Evolutionary conservation across 2,113 vertebrate species (phyloP).

Genomic region (Proteles cristata): DNA sequence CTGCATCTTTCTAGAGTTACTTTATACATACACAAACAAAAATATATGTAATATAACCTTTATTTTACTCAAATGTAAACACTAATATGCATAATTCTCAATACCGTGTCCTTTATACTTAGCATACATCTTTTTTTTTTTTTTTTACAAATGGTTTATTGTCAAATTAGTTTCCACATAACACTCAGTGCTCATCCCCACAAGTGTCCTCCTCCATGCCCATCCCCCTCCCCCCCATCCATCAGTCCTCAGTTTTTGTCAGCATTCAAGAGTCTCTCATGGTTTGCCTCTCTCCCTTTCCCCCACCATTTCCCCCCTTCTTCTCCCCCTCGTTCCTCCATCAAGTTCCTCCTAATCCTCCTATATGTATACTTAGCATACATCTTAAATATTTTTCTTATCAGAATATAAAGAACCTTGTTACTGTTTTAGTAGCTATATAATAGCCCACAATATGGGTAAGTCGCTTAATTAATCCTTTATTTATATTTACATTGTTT

Average conservation of each 20-base stretch:
- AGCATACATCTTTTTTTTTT: neutral
- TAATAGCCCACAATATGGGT: neutral
- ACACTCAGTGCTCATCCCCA: too few species aligned
- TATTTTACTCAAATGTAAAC: slow-evolving; percentile 28
- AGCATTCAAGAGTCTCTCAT: too few species aligned
- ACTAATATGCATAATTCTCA: neutral
- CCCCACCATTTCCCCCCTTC: too few species aligned
- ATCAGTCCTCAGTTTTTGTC: too few species aligned
- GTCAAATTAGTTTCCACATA: too few species aligned
- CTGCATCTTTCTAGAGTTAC: neutral
- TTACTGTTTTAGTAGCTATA: slow-evolving; percentile 9
- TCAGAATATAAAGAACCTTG: neutral
- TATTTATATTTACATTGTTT: neutral
- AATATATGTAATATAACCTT: neutral
- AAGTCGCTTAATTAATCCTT: neutral
- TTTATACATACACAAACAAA: neutral
- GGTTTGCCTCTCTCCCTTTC: too few species aligned
- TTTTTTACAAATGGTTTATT: too few species aligned
- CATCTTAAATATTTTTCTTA: slow-evolving; percentile 40
- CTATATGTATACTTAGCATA: neutral
- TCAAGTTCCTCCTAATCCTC: too few species aligned
- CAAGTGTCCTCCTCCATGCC: too few species aligned
- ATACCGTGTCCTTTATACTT: slow-evolving; percentile 23
- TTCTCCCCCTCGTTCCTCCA: too few species aligned
- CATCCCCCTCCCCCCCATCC: too few species aligned